Base-by-base conservation (phyloP, 2,888 invertebrate genomes). In the Platypus cylindrus region DNA sequence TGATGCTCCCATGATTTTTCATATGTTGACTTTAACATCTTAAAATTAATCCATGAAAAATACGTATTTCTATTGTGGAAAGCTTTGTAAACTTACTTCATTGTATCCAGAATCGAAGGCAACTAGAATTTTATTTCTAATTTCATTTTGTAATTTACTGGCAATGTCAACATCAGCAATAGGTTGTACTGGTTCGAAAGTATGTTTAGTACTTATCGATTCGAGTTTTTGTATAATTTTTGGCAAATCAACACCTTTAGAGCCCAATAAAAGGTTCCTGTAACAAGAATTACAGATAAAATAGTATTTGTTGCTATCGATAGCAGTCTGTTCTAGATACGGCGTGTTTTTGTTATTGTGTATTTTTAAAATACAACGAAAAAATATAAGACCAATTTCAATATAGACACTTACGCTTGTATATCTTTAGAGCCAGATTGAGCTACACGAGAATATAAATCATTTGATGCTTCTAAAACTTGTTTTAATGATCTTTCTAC, bases 241-340 rank as follows among this genome's bases (percentile, higher is more conserved):
- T n/a, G 90, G 87, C 30, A 95, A 65, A 64, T 94, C 94, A 47
- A 91, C 81, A 3, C 94, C 94, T 63, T 84, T 82, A 0, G 90
- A 83, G 1, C 93, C 93, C 47, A 95, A 70, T 35, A 95, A 62
- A 25, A 93, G 73, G 49, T 93, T 87, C 0, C 91, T 91, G 29
- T 22, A 46, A 38, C n/a, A 34, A 9, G 42, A 26, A 17, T 8
- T 30, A 18, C n/a, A n/a, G n/a, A n/a, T n/a, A n/a, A n/a, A n/a
- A n/a, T n/a, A 24, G n/a, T n/a, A n/a, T n/a, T n/a, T n/a, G n/a
- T n/a, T n/a, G n/a, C n/a, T n/a, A n/a, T n/a, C n/a, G n/a, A n/a
- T n/a, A n/a, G n/a, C n/a, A n/a, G n/a, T n/a, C n/a, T n/a, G n/a
- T n/a, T n/a, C n/a, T n/a, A n/a, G n/a, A n/a, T n/a, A n/a, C n/a